Evolutionary conservation across 2,797 vertebrate species (phyloP), one percentile per base, ranked within the genome.

Genomic region (Lates japonicus): DNA sequence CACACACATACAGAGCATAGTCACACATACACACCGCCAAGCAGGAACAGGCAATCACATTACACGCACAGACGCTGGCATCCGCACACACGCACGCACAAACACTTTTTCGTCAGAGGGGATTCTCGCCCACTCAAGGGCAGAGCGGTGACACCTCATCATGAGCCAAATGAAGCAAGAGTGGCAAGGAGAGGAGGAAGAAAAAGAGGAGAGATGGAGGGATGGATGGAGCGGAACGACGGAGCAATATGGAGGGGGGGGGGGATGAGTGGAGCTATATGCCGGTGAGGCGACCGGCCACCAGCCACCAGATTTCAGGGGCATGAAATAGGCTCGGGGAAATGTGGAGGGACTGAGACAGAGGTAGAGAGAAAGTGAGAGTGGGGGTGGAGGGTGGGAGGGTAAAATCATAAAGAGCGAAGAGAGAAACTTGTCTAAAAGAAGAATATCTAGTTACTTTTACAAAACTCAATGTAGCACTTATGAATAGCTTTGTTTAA

Each of bases 151-250:
- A 94, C 92, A 92, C 89, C 92, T 93, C 94, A 95, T 95, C 93
- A 95, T 93, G 89, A 94, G 90, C 86, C 90, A 93, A 95, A 95
- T 94, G 92, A 93, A 92, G 92, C 90, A 88, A 81, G 85, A 88
- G 89, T 84, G 87, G 89, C 82, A 74, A 85, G 72, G 57, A 85
- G 89, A 85, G 64, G 84, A 81, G 87, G 79, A 82, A 29, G 75
- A 69, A 63, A 80, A 44, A 76, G 73, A 76, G 80, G 62, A 86
- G 70, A 82, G 80, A 91, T 84, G 62, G 88, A 77, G 69, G 84
- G 82, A 85, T 85, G 89, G 89, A 91, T 86, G 78, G 81, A 88
- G 87, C 76, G 78, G 86, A 88, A 92, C 81, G 63, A 74, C 2
- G 10, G 67, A 78, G 84, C 77, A 78, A 77, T 81, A 87, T 83